Percentiles rank a stretch among this genome's conserved stretches.
Conservation (phyloP, 2,113 vertebrate genomes). For the Pipa parva region DNA sequence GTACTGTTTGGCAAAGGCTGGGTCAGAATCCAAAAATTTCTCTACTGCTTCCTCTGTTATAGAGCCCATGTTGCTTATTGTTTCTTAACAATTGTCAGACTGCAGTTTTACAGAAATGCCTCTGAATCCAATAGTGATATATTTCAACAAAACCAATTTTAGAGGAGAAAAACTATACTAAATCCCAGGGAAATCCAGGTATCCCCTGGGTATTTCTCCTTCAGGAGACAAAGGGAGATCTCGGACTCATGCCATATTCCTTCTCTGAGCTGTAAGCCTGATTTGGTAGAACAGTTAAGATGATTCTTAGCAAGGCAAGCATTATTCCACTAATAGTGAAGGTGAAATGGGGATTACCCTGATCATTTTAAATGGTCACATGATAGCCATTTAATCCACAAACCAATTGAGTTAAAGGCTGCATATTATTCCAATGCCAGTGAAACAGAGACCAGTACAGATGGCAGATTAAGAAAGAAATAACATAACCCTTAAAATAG, state of each 20-base stretch:
- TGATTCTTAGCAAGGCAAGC: conserved; percentile 45
- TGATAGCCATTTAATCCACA: conserved; percentile 56
- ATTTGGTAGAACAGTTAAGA: conserved; percentile 40
- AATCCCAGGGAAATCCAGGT: conserved; percentile 26
- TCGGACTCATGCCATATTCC: conserved; percentile 32
- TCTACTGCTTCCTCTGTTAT: conserved; percentile 66
- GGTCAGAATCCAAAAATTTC: conserved; percentile 78
- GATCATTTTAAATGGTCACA: conserved; percentile 64
- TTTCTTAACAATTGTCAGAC: conserved; percentile 3
- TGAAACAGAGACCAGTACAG: conserved; percentile 1
- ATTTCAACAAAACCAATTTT: conserved; percentile 1
- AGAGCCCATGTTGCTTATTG: conserved; percentile 43
- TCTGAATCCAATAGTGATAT: conserved; percentile 20
- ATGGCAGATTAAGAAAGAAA: conserved; percentile 13
- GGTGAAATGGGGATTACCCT: conserved; percentile 58
- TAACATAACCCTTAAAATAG: no score
- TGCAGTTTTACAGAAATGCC: conserved; percentile 30
- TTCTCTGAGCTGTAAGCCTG: conserved; percentile 41
- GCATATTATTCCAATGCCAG: conserved; percentile 16
- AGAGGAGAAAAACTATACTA: neutral
- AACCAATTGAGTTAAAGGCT: conserved; percentile 59
- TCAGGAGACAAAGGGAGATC: conserved; percentile 35
- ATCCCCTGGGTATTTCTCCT: conserved; percentile 34
- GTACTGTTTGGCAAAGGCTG: conserved; percentile 75
- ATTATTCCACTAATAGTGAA: conserved; percentile 48